Evolutionary conservation across 2,797 vertebrate genomes (phyloP), one percentile per base, ranked within the genome.

Genomic region (Balearica regulorum): DNA sequence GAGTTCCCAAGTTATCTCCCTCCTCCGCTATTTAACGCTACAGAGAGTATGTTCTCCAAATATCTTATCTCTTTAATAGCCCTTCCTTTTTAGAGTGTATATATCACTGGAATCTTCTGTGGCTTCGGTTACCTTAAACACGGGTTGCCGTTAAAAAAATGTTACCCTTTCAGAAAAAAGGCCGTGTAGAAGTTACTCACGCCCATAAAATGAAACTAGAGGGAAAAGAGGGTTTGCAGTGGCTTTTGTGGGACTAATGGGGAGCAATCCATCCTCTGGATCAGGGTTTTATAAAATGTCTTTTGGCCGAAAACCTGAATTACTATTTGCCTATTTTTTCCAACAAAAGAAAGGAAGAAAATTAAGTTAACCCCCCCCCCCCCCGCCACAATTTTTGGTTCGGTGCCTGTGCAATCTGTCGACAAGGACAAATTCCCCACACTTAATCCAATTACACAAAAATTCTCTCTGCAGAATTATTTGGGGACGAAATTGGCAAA

Each of bases 1-100:
- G 77, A 70, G 89, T 85, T 94, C 92, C 75, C 64, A 19, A 81
- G 91, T 94, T 95, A 95, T 92, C 95, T 96, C 88, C 83, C 69
- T 78, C 77, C 90, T 87, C 69, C 4, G 10, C 96, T 90, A 49
- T 83, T 94, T 77, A 91, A 82, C 4, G 29, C 87, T 28, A 13
- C 91, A 51, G 80, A 93, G 79, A 86, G 62, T 39, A 35, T 41
- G 94, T 86, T 95, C 95, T 83, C 87, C 80, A 48, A 57, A 8
- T 61, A 88, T 68, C 93, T 97, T 96, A 94, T 96, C 96, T 93
- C 92, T 80, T 53, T 95, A 94, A 95, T 85, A 83, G 90, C 87
- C 89, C 93, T 96, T 69, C 89, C 80, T 81, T 91, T 84, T 61
- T 41, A 88, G 80, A 93, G 91, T 26, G 8, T 78, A 65, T 93